Base-by-base conservation (phyloP, 2,113 vertebrate genomes). In the Neodontobutis hainanensis region DNA sequence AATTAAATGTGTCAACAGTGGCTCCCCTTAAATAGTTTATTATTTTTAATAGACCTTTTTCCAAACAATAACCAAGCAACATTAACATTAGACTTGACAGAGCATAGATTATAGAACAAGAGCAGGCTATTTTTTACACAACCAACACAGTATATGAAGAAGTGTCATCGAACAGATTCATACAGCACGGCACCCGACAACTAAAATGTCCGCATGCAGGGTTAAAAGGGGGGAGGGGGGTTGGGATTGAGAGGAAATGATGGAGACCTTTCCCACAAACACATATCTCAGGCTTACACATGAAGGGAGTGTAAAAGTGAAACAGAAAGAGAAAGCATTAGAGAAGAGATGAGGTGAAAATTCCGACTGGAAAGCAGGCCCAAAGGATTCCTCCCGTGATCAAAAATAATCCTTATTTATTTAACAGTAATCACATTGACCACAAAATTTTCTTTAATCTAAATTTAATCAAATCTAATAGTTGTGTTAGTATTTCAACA, bases 201-300 rank as follows among this genome's bases (percentile, higher is more conserved):
- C 68, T 68, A 45, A 70, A 50, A 15, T 45, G 27, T 49, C 58
- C 67, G 62, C 88, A 89, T 89, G 88, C 88, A 84, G 74, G 55
- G 62, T 48, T 47, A 48, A 47, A n/a, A n/a, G n/a, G n/a, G n/a
- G n/a, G n/a, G 52, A 42, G 8, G 52, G 45, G 8, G 36, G 59
- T 40, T 43, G 47, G 40, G 32, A 60, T 40, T 42, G 48, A 49
- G 52, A 58, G 34, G 75, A 72, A 44, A 38, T 36, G 64, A 75
- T 32, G 80, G 78, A 63, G 67, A 7, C n/a, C 38, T 40, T 55
- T 36, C 3, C 12, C 48, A 12, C 48, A 19, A 50, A 10, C n/a
- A 12, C 14, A 42, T 47, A 46, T 49, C 50, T 43, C 50, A 50
- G 40, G 5, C 53, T 19, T 38, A 58, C 35, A 78, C 32, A 73